phyloP scores from a whole-genome alignment of 35 echinoderm and acorn worm genomes.

The Holothuria glaberrima region DNA sequence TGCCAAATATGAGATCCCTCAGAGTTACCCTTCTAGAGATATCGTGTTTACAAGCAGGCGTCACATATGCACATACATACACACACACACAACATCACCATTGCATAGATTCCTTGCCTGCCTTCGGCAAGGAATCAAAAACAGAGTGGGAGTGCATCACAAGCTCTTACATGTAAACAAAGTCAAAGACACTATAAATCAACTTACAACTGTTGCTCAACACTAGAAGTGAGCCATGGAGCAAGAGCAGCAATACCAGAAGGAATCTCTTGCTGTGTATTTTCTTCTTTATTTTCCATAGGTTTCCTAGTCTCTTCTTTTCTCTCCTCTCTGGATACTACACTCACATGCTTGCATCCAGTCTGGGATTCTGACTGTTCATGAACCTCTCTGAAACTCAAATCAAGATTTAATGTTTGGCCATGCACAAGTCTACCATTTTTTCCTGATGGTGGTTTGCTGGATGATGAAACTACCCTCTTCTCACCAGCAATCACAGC shows the following conservation, averaged over 20 bases:
- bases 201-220: slow-evolving; percentile 23
- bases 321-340: too few relatives aligned
- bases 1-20: too few relatives aligned
- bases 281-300: neutral
- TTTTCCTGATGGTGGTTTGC: slow-evolving; percentile 20
- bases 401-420: neutral
- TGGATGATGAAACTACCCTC: neutral
- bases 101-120: too few relatives aligned
- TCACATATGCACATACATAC: too few relatives aligned
- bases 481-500: slow-evolving; percentile 3
- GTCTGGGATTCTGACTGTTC: neutral
- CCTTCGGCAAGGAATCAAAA: too few relatives aligned
- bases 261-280: neutral
- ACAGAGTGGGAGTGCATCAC: neutral
- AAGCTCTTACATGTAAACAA: neutral
- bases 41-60: too few relatives aligned
- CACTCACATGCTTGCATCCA: neutral
- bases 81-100: too few relatives aligned
- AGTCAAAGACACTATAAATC: neutral
- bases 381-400: neutral
- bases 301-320: neutral
- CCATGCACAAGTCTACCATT: neutral
- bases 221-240: slow-evolving; percentile 21
- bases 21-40: too few relatives aligned
- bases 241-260: slow-evolving; percentile 7